Evolutionary conservation across 2,797 vertebrate genomes (phyloP).

Genomic region (Enteromius thamalakanensis): DNA sequence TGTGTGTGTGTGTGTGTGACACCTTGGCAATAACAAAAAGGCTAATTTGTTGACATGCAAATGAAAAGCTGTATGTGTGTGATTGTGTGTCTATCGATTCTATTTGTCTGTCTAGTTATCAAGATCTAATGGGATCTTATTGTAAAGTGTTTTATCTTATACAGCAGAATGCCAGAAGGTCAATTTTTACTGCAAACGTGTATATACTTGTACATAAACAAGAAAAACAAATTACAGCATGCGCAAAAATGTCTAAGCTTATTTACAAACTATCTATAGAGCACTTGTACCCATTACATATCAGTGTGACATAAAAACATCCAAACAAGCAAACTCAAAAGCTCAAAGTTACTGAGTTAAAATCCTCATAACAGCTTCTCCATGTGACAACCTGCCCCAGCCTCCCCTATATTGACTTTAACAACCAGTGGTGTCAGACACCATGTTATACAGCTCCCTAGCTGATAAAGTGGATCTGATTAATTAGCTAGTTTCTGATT

Average conservation of each 20-base stretch:
- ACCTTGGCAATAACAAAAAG: too few relatives aligned
- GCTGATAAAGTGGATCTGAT: neutral
- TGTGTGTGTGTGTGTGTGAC: too few relatives aligned
- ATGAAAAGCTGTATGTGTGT: too few relatives aligned
- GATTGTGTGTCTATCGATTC: neutral
- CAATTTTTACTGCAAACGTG: neutral
- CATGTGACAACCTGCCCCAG: neutral
- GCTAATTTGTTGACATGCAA: too few relatives aligned
- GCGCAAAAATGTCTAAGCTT: neutral
- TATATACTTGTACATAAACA: neutral
- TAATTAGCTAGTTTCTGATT: slow-evolving; percentile 38
- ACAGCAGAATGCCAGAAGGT: neutral
- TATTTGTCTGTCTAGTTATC: too few relatives aligned
- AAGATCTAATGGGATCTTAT: neutral
- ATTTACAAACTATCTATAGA: too few relatives aligned
- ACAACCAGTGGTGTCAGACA: neutral
- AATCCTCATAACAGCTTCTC: neutral
- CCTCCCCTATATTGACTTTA: neutral
- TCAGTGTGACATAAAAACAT: too few relatives aligned
- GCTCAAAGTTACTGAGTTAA: neutral
- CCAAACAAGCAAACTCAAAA: neutral
- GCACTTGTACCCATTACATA: too few relatives aligned
- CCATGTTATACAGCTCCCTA: slow-evolving; percentile 1
- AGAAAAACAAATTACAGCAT: neutral
- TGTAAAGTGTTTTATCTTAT: neutral